A percentile compares a stretch with the other conserved stretches of the same genome.
Evolutionary conservation across 2,888 invertebrate genomes (phyloP).

Genomic region (Actias luna): DNA sequence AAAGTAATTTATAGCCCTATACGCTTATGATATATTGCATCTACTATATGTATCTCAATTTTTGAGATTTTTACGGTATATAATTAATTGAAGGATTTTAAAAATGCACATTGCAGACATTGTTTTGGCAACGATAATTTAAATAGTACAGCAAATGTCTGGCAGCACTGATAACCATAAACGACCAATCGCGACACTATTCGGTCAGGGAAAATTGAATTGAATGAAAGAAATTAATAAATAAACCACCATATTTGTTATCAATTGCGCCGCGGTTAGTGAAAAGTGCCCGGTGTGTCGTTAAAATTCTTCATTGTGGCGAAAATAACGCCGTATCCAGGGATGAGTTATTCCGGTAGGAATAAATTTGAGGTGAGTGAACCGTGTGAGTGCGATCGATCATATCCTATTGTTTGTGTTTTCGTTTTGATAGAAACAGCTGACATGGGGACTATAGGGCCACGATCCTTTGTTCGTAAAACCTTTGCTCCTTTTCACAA

Average conservation of each 20-base stretch:
- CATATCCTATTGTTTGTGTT: slow-evolving; percentile 63
- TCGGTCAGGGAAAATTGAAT: slow-evolving; percentile 13
- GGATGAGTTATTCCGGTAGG: slow-evolving; percentile 84
- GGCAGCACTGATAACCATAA: neutral
- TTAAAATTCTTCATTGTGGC: slow-evolving; percentile 70
- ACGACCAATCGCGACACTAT: slow-evolving; percentile 3
- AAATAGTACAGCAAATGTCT: neutral
- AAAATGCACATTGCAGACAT: no score
- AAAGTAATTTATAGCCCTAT: no score
- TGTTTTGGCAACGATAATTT: no score
- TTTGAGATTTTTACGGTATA: no score
- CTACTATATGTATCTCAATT: no score
- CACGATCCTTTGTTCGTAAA: slow-evolving; percentile 60
- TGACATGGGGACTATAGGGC: slow-evolving; percentile 63
- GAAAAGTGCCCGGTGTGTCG: slow-evolving; percentile 33
- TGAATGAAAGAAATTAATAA: slow-evolving; percentile 47
- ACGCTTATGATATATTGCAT: no score
- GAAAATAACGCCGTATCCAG: slow-evolving; percentile 76
- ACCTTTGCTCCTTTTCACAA: neutral
- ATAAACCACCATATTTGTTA: slow-evolving; percentile 60
- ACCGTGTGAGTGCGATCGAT: slow-evolving; percentile 25
- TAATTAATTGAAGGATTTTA: no score
- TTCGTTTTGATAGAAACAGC: slow-evolving; percentile 80
- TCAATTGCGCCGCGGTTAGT: slow-evolving; percentile 40
- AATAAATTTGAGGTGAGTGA: slow-evolving; percentile 84